phyloP scores from a whole-genome alignment of 1,140 invertebrate genomes.

The Leptinotarsa undecemlineata region DNA sequence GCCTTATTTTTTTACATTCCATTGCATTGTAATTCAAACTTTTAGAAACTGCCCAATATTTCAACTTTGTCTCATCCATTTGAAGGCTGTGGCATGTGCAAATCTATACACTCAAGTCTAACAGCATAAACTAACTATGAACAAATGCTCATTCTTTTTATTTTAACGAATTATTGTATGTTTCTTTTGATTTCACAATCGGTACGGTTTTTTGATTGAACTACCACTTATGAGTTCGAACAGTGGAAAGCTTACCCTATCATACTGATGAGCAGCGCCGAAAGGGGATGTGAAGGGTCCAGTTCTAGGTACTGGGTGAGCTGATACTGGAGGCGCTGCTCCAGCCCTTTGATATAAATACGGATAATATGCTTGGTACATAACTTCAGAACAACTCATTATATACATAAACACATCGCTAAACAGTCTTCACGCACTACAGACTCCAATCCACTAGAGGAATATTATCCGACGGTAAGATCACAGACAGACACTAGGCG shows the following conservation, averaged over 20 bases:
- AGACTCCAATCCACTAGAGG: slow-evolving; percentile 18
- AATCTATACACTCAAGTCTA: too few relatives aligned
- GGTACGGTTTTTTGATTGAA: too few relatives aligned
- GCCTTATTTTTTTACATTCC: too few relatives aligned
- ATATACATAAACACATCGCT: slow-evolving; percentile 50
- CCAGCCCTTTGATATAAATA: slow-evolving; percentile 61
- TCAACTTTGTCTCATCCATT: too few relatives aligned
- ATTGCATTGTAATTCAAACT: too few relatives aligned
- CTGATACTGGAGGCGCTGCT: slow-evolving; percentile 54
- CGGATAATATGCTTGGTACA: slow-evolving; percentile 64
- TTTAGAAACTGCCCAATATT: too few relatives aligned
- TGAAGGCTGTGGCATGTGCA: too few relatives aligned
- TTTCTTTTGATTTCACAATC: too few relatives aligned
- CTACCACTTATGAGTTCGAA: too few relatives aligned
- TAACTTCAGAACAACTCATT: slow-evolving; percentile 64
- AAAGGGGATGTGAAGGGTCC: slow-evolving; percentile 55
- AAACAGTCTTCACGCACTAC: slow-evolving; percentile 30
- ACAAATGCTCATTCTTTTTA: too few relatives aligned
- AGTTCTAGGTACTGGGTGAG: slow-evolving; percentile 54
- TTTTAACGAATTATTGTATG: too few relatives aligned
- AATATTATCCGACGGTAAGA: slow-evolving; percentile 11
- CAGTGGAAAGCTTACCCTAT: slow-evolving; percentile 54
- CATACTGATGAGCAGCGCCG: slow-evolving; percentile 58
- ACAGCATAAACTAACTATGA: too few relatives aligned
- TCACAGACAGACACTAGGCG: slow-evolving; percentile 14